phyloP scores from a whole-genome alignment of 2,888 invertebrate species.

The Drosophila formosana region DNA sequence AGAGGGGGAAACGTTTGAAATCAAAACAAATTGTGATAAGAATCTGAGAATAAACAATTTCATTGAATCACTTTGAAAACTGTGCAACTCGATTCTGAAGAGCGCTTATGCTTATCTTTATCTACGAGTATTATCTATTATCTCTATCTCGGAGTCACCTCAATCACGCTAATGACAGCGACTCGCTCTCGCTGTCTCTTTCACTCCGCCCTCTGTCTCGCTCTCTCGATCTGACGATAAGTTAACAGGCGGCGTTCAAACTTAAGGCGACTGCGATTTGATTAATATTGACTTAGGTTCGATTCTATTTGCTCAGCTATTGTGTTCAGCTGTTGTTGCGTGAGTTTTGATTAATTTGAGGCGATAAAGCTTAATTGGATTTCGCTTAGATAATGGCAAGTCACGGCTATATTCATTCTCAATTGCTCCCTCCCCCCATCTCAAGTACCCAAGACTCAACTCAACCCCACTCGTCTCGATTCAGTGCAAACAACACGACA shows the following conservation, averaged over 20 bases:
- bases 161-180: constrained; percentile 7
- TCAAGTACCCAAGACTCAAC: constrained; percentile 16
- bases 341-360: constrained; percentile 73
- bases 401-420: constrained; percentile 40
- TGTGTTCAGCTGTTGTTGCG: constrained; percentile 75
- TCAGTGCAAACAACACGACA: constrained; percentile 28
- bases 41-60: constrained; percentile 38
- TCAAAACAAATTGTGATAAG: constrained; percentile 34
- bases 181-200: neutral
- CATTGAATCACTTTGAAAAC: constrained; percentile 22
- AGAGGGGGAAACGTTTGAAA: constrained; percentile 15
- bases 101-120: constrained; percentile 28
- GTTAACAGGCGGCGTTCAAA: constrained; percentile 43
- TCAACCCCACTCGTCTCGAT: constrained; percentile 8
- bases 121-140: constrained; percentile 29
- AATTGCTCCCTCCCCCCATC: neutral
- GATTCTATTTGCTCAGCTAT: constrained; percentile 79
- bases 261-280: constrained; percentile 65
- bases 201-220: neutral
- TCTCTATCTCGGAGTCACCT: constrained; percentile 19
- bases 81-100: constrained; percentile 10
- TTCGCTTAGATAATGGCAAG: constrained; percentile 70
- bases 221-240: constrained; percentile 47
- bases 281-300: constrained; percentile 76
- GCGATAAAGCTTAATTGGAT: constrained; percentile 80